Evolutionary conservation across 1,140 invertebrate genomes (phyloP), one percentile per base, ranked within the genome.

Genomic region (Glossosoma conforme): DNA sequence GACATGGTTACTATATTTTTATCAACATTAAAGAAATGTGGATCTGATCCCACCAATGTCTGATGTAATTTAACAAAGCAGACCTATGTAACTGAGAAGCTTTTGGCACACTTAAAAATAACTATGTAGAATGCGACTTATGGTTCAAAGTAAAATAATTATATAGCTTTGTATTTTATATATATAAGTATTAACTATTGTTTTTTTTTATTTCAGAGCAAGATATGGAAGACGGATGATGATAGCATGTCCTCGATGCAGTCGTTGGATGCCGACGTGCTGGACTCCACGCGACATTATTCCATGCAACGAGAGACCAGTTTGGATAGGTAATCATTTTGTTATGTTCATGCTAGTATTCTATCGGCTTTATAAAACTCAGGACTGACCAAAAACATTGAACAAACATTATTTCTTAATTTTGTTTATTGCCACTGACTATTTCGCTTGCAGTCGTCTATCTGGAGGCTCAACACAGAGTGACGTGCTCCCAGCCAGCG

Each of bases 391-490:
- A 28, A 28, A 28, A 6, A 8, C n/a, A n/a, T 28, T 28, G n/a
- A 28, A n/a, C 8, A 41, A 2, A 13, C 8, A 41, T 20, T 18
- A 40, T 40, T 18, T 6, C 22, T 10, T 1, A 11, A 4, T 41
- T 10, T n/a, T 28, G 6, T 41, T 33, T 28, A 28, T 45, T 48
- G 60, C 46, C 38, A 59, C 44, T 60, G 58, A 55, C 44, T 62
- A 54, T 45, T 54, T 57, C 60, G 57, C 36, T 53, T 65, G 64
- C 46, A 84, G 86, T 59, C 81, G 88, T 36, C 69, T 91, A 40
- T 92, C 89, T 0, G 85, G 83, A 33, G 86, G 86, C 14, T 93
- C 90, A 4, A 87, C 86, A 0, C 87, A 89, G 62, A 92, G 89
- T 65, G 89, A 92, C 60, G 77, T 88, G 44, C 67, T 86, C 2